Evolutionary conservation across 2,113 vertebrate species (phyloP), one percentile per base, ranked within the genome.

Genomic region (Alaudala cheleensis): DNA sequence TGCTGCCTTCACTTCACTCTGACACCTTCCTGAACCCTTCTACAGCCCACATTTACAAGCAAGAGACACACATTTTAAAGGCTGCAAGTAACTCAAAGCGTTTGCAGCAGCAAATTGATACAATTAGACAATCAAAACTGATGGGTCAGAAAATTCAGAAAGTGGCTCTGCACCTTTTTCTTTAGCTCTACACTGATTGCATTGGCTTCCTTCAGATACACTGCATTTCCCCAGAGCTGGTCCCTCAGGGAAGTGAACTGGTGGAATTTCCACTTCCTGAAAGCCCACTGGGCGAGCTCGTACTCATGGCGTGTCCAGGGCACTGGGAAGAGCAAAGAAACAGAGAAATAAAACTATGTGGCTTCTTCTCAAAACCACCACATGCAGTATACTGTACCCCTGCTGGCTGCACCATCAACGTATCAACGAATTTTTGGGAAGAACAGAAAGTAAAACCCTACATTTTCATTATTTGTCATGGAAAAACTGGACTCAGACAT

Each of bases 101-200:
- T 53, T 18, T 39, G 11, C 74, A 76, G 42, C 25, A 77, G 37
- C 37, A 37, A 37, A 10, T 37, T 37, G 37, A 37, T 37, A 37
- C 37, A 37, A 37, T 42, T 9, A 42, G 9, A 42, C 40, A 15
- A 28, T 26, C 39, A 58, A 50, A 61, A 49, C 0, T 5, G 9
- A 40, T 4, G 19, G 72, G 29, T 33, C 8, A 76, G 28, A 61
- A 92, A 56, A 83, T 10, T 81, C 12, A 71, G 28, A 67, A 56
- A 31, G 14, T 15, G 8, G 26, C 3, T 65, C 24, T 42, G 29
- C 31, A 11, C 99, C 98, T 99, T 99, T 94, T 99, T 99, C 98
- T 99, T 99, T 37, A 99, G 97, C 54, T 99, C 99, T 81, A 99
- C 99, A 11, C 99, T 99, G 97, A 99, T 99, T 44, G 99, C 99